Conservation (phyloP, 2,797 vertebrate species). For the Gymnothorax reevesii region DNA sequence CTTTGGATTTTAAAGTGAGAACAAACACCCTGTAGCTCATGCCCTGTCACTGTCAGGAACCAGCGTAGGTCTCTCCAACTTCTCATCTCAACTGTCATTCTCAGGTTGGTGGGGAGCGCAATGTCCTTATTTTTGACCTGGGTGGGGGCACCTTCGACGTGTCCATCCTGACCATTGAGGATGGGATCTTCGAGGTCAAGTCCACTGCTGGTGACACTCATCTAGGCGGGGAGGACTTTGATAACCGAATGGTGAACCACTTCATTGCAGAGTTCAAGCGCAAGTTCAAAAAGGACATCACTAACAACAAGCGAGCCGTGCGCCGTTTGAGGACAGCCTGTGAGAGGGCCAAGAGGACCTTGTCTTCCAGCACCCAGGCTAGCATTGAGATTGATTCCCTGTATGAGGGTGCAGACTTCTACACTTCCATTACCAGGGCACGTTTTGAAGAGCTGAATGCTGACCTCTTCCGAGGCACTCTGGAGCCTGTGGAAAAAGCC, state of each 20-base stretch:
- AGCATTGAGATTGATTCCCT: conserved; percentile 82
- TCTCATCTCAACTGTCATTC: conserved; percentile 10
- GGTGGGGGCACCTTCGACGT: conserved; percentile 82
- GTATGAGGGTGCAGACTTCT: conserved; percentile 79
- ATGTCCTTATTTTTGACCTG: conserved; percentile 80
- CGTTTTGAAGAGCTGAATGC: conserved; percentile 82
- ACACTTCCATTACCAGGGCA: conserved; percentile 80
- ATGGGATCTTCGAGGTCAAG: conserved; percentile 83
- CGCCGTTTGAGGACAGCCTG: conserved; percentile 79
- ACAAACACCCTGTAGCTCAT: background rate
- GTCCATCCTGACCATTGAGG: conserved; percentile 79
- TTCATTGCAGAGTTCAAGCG: conserved; percentile 81
- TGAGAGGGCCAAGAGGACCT: conserved; percentile 79
- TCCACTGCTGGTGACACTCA: conserved; percentile 80
- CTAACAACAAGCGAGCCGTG: conserved; percentile 76
- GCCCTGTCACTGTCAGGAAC: background rate
- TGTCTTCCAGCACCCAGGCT: conserved; percentile 81
- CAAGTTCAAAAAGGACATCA: conserved; percentile 81
- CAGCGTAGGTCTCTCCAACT: background rate
- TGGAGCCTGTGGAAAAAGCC: conserved; percentile 79
- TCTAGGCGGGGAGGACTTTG: conserved; percentile 79
- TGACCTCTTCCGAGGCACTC: conserved; percentile 78
- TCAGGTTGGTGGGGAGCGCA: conserved; percentile 76
- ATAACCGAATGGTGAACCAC: conserved; percentile 82
- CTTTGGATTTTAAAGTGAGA: background rate